phyloP scores from a whole-genome alignment of 2,113 vertebrate species.

The Tetrax tetrax region DNA sequence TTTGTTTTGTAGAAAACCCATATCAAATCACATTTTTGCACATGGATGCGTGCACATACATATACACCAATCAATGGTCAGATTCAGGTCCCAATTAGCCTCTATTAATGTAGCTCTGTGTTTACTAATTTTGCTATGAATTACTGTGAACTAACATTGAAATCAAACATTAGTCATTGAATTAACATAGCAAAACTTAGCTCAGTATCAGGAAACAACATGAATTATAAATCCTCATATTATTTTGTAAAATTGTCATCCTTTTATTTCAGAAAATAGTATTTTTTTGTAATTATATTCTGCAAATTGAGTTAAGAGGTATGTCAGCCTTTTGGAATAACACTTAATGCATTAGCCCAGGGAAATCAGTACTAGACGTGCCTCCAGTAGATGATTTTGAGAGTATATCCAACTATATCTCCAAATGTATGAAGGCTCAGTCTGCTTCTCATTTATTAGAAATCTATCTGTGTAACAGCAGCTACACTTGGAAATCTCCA shows the following conservation, averaged over 20 bases:
- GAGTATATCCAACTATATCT: background rate
- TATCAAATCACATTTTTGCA: background rate
- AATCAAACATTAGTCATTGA: background rate
- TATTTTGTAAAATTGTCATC: background rate
- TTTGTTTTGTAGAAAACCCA: background rate
- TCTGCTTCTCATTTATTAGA: background rate
- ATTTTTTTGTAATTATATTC: background rate
- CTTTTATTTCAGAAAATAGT: background rate
- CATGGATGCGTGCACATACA: background rate
- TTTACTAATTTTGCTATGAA: background rate
- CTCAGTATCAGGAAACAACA: background rate
- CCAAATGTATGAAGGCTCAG: background rate
- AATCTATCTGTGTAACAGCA: background rate
- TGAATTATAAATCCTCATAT: background rate
- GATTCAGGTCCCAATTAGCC: background rate
- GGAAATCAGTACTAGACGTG: background rate
- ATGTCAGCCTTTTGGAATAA: background rate
- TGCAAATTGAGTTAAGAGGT: background rate
- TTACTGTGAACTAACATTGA: background rate
- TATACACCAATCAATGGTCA: background rate
- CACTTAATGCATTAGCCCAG: background rate
- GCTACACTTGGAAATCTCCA: background rate
- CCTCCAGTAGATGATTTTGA: background rate
- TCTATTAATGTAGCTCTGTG: background rate
- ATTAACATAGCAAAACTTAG: background rate